A percentile compares a stretch with the other conserved stretches of the same genome.
Conservation (phyloP, 2,888 invertebrate genomes). For the Caenorhabditis sulstoni region DNA sequence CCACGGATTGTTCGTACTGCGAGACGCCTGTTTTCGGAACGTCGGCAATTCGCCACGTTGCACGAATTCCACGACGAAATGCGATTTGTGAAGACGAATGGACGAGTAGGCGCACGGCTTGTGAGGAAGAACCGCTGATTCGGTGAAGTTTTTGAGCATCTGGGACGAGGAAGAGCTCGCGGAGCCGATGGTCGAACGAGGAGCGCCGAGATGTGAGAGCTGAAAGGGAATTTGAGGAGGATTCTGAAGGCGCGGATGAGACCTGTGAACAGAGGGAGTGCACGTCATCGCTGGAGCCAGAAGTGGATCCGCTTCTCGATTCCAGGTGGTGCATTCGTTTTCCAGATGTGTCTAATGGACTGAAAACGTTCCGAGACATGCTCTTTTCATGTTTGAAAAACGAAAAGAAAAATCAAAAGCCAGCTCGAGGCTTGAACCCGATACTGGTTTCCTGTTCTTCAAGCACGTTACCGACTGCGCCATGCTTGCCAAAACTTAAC, state of each 20-base stretch:
- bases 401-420: too few relatives aligned
- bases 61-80: conserved; percentile 36
- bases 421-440: too few relatives aligned
- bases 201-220: conserved; percentile 33
- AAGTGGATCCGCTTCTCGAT: background rate
- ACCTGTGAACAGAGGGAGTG: conserved; percentile 55
- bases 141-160: conserved; percentile 33
- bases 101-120: conserved; percentile 22
- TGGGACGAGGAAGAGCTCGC: conserved; percentile 14
- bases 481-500: too few relatives aligned
- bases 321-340: conserved; percentile 21
- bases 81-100: conserved; percentile 28
- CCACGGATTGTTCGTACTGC: conserved; percentile 61
- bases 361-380: too few relatives aligned
- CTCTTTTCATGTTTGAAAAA: too few relatives aligned
- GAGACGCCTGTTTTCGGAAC: conserved; percentile 36
- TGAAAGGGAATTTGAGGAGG: background rate
- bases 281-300: conserved; percentile 44
- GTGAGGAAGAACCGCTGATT: conserved; percentile 13
- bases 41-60: conserved; percentile 48
- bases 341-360: conserved; percentile 43
- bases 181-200: conserved; percentile 4
- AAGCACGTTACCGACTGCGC: too few relatives aligned
- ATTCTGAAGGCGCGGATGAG: background rate
- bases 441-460: too few relatives aligned